Percentiles rank a stretch among this genome's conserved stretches.
phyloP scores from a whole-genome alignment of 2,113 vertebrate genomes.

The Panurus biarmicus region DNA sequence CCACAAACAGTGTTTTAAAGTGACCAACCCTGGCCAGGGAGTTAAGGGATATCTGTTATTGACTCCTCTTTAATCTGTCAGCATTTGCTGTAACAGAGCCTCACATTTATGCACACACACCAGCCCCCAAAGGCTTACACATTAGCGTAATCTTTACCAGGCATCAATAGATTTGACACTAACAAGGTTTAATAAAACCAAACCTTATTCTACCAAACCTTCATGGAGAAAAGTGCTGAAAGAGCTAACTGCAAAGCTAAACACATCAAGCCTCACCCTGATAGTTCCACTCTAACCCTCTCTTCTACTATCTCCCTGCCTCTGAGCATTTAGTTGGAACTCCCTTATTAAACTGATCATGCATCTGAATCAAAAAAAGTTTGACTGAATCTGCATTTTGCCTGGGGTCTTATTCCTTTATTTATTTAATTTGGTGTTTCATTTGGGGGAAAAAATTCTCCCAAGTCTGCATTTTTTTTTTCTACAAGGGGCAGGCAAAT shows the following conservation, averaged over 20 bases:
- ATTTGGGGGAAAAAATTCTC: neutral
- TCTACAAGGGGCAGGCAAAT: neutral
- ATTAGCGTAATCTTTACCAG: neutral
- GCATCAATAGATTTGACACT: neutral
- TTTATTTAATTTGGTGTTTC: constrained; percentile 6
- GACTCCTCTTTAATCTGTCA: neutral
- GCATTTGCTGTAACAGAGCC: neutral
- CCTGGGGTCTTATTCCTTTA: neutral
- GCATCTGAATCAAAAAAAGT: constrained; percentile 3
- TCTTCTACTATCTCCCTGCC: neutral
- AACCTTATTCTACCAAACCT: neutral
- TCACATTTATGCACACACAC: neutral
- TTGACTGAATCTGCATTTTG: constrained; percentile 22
- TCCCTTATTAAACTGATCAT: constrained; percentile 9
- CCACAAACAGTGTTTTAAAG: neutral
- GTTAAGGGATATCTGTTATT: neutral
- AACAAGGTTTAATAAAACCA: neutral
- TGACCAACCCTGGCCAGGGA: neutral
- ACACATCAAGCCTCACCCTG: neutral
- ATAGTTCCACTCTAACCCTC: neutral
- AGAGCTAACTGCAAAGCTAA: neutral
- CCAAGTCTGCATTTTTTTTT: neutral
- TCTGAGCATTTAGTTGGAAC: neutral
- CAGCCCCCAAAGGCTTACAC: neutral
- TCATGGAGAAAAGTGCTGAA: neutral